A percentile compares a stretch with the other conserved stretches of the same genome.
Evolutionary conservation across 2,797 vertebrate species (phyloP).

Genomic region (Danio aesculapii): DNA sequence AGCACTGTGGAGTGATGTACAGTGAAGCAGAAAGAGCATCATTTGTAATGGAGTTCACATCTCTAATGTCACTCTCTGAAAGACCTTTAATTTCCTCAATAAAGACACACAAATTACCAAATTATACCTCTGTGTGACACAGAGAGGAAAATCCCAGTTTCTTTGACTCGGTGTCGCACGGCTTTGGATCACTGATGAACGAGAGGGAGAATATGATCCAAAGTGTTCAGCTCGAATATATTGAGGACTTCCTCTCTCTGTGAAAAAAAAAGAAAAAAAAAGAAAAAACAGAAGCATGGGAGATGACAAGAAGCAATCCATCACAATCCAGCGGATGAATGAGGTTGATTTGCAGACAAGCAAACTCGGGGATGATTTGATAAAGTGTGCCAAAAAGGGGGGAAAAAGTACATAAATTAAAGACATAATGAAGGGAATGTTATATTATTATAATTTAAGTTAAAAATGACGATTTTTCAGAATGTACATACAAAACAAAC

Average conservation of each 20-base stretch:
- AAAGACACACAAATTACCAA: slow-evolving; percentile 66
- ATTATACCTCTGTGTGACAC: slow-evolving; percentile 49
- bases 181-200: slow-evolving; percentile 31
- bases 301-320: slow-evolving; percentile 69
- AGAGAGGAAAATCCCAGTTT: slow-evolving; percentile 49
- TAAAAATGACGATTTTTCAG: no score
- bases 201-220: slow-evolving; percentile 19
- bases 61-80: slow-evolving; percentile 70
- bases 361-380: slow-evolving; percentile 63
- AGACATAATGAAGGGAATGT: slow-evolving; percentile 55
- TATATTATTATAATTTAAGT: neutral
- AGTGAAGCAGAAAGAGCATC: slow-evolving; percentile 29
- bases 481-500: no score
- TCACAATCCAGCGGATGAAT: slow-evolving; percentile 72
- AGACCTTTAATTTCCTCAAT: slow-evolving; percentile 71
- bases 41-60: slow-evolving; percentile 58
- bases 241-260: slow-evolving; percentile 60
- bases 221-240: slow-evolving; percentile 26
- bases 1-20: slow-evolving; percentile 35
- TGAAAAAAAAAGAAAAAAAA: neutral
- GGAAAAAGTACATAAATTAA: slow-evolving; percentile 73
- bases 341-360: slow-evolving; percentile 61
- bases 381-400: slow-evolving; percentile 63
- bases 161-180: slow-evolving; percentile 17
- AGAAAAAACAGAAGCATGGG: slow-evolving; percentile 54